Base-by-base conservation (phyloP, 1,140 invertebrate species). In the Schmidtea mediterranea region DNA sequence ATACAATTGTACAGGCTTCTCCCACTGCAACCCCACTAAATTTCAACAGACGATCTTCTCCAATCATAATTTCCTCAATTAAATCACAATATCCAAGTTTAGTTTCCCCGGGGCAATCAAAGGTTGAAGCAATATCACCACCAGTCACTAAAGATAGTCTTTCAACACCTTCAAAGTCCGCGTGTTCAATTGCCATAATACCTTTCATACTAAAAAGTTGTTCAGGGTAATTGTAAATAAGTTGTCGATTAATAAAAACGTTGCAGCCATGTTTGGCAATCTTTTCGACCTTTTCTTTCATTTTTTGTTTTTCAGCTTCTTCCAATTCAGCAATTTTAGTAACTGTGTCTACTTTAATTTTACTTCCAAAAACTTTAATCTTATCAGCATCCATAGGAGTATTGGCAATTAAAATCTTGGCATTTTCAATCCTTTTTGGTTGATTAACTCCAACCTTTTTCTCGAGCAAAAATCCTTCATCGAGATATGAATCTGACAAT, bases 361-460 rank as follows among this genome's bases (percentile, higher is more conserved):
- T 52, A 48, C 43, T 51, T 21, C 12, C 36, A 37, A 51, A 53
- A 48, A 67, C 81, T 73, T 95, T 97, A 53, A 98, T 92, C 69
- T 99, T 98, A 59, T 99, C 92, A 16, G 87, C 89, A 64, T 99
- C 92, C 92, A 99, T 98, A 0, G 92, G 83, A 32, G 92, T 98
- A 61, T 98, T 99, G n/a, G 90, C 90, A 60, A 99, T 87, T 12
- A 99, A 73, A 60, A 99, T 95, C 59, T 77, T 79, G 10, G 86
- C 86, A 57, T 78, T 90, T 67, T 90, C 82, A 56, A 94, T 69
- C 49, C 74, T 68, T 61, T 83, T 82, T 0, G 82, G 82, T 61
- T 86, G 82, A 65, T 80, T 76, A n/a, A 75, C 69, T 41, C 86
- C 86, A 15, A 81, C 74, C 67, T 86, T 94, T 60, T 98, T 98